These are phyloP conservation scores for Sanderia malayensis DNA, from an alignment of 30 jellyfish, hydroid and myxozoan species.

Conservation along the genomic window DNA sequence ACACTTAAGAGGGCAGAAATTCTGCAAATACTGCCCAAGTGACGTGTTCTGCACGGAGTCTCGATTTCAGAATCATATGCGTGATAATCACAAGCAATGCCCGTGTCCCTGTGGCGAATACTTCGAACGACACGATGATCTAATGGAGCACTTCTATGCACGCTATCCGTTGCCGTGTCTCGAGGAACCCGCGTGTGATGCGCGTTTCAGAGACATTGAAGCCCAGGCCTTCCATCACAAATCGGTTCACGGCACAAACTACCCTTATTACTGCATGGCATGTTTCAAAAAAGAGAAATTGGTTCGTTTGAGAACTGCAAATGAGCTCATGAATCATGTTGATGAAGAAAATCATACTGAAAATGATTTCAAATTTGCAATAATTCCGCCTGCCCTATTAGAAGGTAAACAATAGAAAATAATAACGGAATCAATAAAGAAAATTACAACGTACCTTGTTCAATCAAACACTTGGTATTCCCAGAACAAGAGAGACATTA, in stretches of 20 bases:
- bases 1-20: conserved; percentile 63
- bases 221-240: conserved; percentile 92
- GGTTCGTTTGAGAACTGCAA: conserved; percentile 62
- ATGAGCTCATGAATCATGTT: conserved; percentile 67
- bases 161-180: conserved; percentile 84
- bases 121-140: conserved; percentile 69
- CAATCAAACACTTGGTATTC: no score
- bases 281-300: conserved; percentile 74
- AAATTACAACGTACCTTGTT: no score
- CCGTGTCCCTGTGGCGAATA: conserved; percentile 73
- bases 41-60: conserved; percentile 60
- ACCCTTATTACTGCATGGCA: conserved; percentile 89
- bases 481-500: no score
- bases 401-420: conserved; percentile 5
- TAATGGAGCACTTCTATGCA: conserved; percentile 75
- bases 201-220: conserved; percentile 79
- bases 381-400: conserved; percentile 51
- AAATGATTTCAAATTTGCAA: conserved; percentile 65
- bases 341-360: conserved; percentile 47
- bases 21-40: conserved; percentile 77
- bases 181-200: conserved; percentile 78
- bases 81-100: conserved; percentile 65
- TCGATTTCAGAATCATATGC: conserved; percentile 46
- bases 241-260: conserved; percentile 64
- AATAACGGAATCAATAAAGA: no score